phyloP scores from a whole-genome alignment of 2,888 invertebrate species.

The Thumatha senex region DNA sequence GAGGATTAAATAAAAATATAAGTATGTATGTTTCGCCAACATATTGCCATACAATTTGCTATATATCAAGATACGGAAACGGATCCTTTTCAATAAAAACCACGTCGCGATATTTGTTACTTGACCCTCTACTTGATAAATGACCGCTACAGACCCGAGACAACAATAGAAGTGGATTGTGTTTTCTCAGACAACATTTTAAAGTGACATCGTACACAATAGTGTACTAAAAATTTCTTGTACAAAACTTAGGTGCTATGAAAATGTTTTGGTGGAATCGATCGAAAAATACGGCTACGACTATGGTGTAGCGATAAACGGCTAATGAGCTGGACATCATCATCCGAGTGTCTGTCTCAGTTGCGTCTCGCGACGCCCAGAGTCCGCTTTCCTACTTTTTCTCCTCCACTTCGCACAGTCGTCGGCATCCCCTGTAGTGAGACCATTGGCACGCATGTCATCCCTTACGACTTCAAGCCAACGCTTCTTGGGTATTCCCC shows the following conservation, averaged over 20 bases:
- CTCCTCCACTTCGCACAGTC: too few species aligned
- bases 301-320: too few species aligned
- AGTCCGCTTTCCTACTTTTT: too few species aligned
- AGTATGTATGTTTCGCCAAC: background rate
- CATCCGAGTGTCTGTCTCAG: too few species aligned
- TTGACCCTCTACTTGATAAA: slow-evolving; percentile 61
- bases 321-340: too few species aligned
- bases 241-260: background rate
- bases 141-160: slow-evolving; percentile 45
- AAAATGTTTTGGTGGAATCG: too few species aligned
- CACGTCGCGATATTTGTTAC: slow-evolving; percentile 58
- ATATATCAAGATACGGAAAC: slow-evolving; percentile 35
- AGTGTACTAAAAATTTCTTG: background rate
- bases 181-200: slow-evolving; percentile 20
- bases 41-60: background rate
- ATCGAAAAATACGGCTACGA: too few species aligned
- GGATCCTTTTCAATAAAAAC: slow-evolving; percentile 58
- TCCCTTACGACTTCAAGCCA: too few species aligned
- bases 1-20: background rate
- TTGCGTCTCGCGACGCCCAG: too few species aligned
- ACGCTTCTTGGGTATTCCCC: too few species aligned
- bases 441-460: too few species aligned
- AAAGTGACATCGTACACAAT: slow-evolving; percentile 5
- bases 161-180: slow-evolving; percentile 26
- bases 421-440: too few species aligned